Evolutionary conservation across 2,888 invertebrate species (phyloP).

Genomic region (Drosophila quinaria): DNA sequence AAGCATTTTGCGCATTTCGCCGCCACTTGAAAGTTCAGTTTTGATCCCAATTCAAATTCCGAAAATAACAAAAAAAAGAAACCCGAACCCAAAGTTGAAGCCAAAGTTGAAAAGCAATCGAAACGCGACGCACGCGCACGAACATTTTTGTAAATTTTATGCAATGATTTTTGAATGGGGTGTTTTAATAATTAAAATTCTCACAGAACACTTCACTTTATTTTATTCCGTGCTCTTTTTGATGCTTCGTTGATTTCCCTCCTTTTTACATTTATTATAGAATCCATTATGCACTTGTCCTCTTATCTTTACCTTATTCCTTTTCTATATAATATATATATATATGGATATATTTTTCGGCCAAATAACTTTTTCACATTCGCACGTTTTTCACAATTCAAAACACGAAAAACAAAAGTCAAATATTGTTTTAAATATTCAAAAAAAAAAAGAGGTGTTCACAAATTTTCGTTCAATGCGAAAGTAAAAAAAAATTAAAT

Average conservation of each 20-base stretch:
- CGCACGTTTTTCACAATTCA: slow-evolving; percentile 1
- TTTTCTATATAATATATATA: background rate
- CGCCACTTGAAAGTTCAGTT: slow-evolving; percentile 56
- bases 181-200: slow-evolving; percentile 53
- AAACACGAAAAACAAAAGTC: background rate
- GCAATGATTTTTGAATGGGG: slow-evolving; percentile 66
- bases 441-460: slow-evolving; percentile 16
- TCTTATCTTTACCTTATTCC: slow-evolving; percentile 35
- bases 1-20: slow-evolving; percentile 74
- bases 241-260: slow-evolving; percentile 4
- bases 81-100: background rate
- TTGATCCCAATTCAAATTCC: slow-evolving; percentile 26
- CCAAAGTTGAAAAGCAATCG: slow-evolving; percentile 22
- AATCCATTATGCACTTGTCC: slow-evolving; percentile 37
- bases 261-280: background rate
- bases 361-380: slow-evolving; percentile 25
- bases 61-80: background rate
- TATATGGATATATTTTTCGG: background rate
- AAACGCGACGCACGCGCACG: slow-evolving; percentile 62
- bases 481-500: background rate
- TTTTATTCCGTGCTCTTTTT: slow-evolving; percentile 9
- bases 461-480: slow-evolving; percentile 21
- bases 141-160: slow-evolving; percentile 41
- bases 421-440: slow-evolving; percentile 9
- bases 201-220: slow-evolving; percentile 27